A percentile compares a stretch with the other conserved stretches of the same genome.
Conservation (phyloP, 2,797 vertebrate species). For the Trichosurus vulpecula region DNA sequence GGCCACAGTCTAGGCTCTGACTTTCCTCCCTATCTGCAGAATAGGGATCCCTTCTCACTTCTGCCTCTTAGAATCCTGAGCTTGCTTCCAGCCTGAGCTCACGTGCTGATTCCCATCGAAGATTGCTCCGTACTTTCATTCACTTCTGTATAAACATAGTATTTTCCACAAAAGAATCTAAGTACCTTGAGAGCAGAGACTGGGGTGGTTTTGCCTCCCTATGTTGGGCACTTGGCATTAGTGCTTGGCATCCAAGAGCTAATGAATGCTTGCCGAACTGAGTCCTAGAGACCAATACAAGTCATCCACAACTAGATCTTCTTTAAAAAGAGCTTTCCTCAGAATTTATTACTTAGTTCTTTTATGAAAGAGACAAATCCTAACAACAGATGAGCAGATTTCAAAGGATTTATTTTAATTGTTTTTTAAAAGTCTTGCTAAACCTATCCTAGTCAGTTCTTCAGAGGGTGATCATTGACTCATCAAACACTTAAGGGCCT, state of each 20-base stretch:
- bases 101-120: not conserved
- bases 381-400: not conserved
- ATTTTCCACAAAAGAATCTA: not conserved
- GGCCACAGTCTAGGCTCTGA: not conserved
- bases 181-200: not conserved
- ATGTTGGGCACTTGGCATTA: no score
- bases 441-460: not conserved
- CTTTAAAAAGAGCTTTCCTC: not conserved
- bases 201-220: not conserved
- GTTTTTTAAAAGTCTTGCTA: not conserved
- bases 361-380: not conserved
- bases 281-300: no score
- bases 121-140: not conserved
- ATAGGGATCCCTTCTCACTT: not conserved
- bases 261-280: not conserved
- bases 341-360: not conserved
- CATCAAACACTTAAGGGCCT: not conserved
- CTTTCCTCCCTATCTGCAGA: not conserved
- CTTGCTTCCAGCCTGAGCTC: not conserved
- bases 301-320: not conserved
- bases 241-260: not conserved
- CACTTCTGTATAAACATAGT: not conserved
- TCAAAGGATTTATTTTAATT: not conserved
- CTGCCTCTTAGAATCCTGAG: not conserved
- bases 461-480: not conserved